Base-by-base conservation (phyloP, 2,888 invertebrate species). In the Lasioglossum lativentre region DNA sequence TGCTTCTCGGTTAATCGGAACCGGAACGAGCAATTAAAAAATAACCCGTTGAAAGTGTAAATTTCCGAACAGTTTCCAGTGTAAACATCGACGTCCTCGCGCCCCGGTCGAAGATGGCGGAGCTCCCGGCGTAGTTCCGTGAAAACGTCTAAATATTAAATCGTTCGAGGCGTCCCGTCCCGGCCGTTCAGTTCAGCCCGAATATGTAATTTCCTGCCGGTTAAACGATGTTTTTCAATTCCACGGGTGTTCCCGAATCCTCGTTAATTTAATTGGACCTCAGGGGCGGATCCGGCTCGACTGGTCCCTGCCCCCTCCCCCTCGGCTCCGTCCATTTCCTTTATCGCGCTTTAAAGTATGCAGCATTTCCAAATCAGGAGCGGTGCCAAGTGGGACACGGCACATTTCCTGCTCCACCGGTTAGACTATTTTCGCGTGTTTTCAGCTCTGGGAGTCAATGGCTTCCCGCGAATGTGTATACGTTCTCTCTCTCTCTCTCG, bases 381-480 rank as follows among this genome's bases (percentile, higher is more conserved):
- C 63, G 68, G 45, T 83, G 86, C 86, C 86, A 87, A 86, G 42
- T 87, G 80, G 86, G 71, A 83, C 86, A 68, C 47, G 80, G 75
- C 71, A 70, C 83, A 80, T 80, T 86, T 81, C 75, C 78, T 85
- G 79, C 76, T 80, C 27, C 47, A 40, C 70, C 72, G 66, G 72
- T 74, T 68, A 83, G 52, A 52, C 83, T 68, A 34, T 84, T 78
- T 78, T 73, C 68, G 42, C 47, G 73, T 74, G 52, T 85, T 80
- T 77, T 77, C 59, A 77, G 38, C 6, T 3, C 16, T 16, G 12
- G 42, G 42, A 77, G 76, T 81, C 85, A 81, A 75, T 78, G 81
- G n/a, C 66, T 80, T 23, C 16, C 16, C 3, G 63, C 30, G 59
- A 75, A 85, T 59, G 16, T 34, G 56, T 52, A 10, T 52, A n/a